phyloP scores from a whole-genome alignment of 2,888 invertebrate species.

The Caenorhabditis parvicauda region DNA sequence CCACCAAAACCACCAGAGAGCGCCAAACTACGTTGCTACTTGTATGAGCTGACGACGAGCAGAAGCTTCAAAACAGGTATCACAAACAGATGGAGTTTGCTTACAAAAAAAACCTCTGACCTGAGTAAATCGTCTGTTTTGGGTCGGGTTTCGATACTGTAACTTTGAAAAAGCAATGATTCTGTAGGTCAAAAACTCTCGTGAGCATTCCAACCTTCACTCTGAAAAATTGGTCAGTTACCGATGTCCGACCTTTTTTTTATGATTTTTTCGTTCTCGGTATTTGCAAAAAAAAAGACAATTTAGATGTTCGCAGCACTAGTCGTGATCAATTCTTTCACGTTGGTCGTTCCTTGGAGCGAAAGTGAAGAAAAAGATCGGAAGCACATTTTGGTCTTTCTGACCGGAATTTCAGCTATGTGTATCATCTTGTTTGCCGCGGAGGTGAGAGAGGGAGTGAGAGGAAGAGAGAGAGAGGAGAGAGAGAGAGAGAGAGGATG shows the following conservation, averaged over 20 bases:
- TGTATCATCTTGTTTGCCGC: slow-evolving; percentile 89
- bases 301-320: slow-evolving; percentile 84
- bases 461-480: no score
- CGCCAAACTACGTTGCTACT: slow-evolving; percentile 80
- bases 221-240: no score
- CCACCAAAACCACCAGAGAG: slow-evolving; percentile 80
- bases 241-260: no score
- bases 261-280: slow-evolving; percentile 3
- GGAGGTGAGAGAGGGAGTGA: no score
- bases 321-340: slow-evolving; percentile 86
- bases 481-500: no score
- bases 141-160: no score
- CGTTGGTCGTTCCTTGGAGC: slow-evolving; percentile 70
- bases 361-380: slow-evolving; percentile 71
- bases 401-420: slow-evolving; percentile 83
- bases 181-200: no score
- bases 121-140: no score
- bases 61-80: slow-evolving; percentile 75
- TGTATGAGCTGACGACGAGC: slow-evolving; percentile 96
- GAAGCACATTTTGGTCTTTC: slow-evolving; percentile 72
- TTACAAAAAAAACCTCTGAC: slow-evolving; percentile 1
- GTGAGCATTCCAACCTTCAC: no score
- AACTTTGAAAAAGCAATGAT: no score
- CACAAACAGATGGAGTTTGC: background rate
- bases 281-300: background rate